Conservation (phyloP, 2,113 vertebrate species). For the Oncorhynchus nerka region DNA sequence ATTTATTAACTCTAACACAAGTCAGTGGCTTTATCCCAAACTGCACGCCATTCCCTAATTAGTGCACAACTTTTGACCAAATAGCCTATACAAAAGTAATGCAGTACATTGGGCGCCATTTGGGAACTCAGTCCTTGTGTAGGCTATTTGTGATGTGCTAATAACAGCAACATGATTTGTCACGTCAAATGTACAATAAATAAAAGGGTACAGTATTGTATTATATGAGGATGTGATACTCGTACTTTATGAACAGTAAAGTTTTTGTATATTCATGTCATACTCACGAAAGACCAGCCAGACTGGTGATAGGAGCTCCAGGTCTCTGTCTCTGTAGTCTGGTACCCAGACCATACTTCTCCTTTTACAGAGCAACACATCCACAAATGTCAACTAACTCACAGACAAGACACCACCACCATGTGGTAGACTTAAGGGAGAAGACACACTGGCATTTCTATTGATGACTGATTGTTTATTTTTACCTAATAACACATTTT, state of each 20-base stretch:
- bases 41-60: no score
- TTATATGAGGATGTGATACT: no score
- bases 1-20: no score
- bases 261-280: neutral
- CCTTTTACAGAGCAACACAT: slow-evolving; percentile 73
- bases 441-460: neutral
- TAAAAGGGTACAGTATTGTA: no score
- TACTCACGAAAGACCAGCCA: slow-evolving; percentile 95
- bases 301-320: slow-evolving; percentile 87
- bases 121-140: no score
- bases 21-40: no score
- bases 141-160: no score
- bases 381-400: slow-evolving; percentile 20
- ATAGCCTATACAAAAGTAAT: no score
- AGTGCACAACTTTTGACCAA: no score
- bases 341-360: slow-evolving; percentile 95
- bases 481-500: slow-evolving; percentile 3
- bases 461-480: neutral
- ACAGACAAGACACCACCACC: neutral
- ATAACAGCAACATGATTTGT: no score
- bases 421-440: neutral
- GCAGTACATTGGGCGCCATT: no score
- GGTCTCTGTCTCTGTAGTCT: slow-evolving; percentile 91
- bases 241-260: neutral
- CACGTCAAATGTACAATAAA: no score